Evolutionary conservation across 2,888 invertebrate species (phyloP).

Genomic region (Pterobdella sp.): DNA sequence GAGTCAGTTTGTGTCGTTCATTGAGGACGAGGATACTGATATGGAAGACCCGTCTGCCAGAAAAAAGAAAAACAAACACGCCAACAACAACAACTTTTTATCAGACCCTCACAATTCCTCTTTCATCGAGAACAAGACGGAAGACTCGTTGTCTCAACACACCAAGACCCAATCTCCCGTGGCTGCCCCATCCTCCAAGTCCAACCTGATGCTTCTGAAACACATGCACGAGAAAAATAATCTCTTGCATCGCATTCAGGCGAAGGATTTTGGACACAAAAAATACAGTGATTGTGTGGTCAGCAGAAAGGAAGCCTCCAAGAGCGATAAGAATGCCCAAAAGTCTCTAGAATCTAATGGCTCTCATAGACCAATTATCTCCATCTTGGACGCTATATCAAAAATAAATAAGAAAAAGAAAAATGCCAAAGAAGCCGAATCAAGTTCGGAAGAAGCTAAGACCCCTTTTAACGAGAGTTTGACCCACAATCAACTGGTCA

Average conservation of each 20-base stretch:
- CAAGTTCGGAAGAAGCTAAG: not conserved
- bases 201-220: conserved; percentile 19
- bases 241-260: conserved; percentile 27
- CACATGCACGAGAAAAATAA: conserved; percentile 31
- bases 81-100: not conserved
- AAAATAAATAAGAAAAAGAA: not conserved
- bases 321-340: not conserved
- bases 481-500: not conserved
- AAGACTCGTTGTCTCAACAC: not conserved
- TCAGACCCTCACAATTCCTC: not conserved
- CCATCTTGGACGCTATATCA: not conserved
- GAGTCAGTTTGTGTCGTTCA: conserved; percentile 69
- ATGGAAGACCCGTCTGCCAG: conserved; percentile 21
- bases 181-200: conserved; percentile 18
- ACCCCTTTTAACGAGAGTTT: conserved; percentile 4
- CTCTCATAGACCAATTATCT: not conserved
- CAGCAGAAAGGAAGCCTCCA: conserved; percentile 6
- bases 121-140: conserved; percentile 12
- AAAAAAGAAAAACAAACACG: conserved; percentile 2
- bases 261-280: conserved; percentile 24
- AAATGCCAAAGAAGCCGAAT: not conserved
- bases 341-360: not conserved
- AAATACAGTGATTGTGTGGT: conserved; percentile 3
- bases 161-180: conserved; percentile 20
- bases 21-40: conserved; percentile 56